These are phyloP conservation scores for Zophobas morio DNA, from an alignment of 1,140 invertebrate genomes.

Conservation along the genomic window DNA sequence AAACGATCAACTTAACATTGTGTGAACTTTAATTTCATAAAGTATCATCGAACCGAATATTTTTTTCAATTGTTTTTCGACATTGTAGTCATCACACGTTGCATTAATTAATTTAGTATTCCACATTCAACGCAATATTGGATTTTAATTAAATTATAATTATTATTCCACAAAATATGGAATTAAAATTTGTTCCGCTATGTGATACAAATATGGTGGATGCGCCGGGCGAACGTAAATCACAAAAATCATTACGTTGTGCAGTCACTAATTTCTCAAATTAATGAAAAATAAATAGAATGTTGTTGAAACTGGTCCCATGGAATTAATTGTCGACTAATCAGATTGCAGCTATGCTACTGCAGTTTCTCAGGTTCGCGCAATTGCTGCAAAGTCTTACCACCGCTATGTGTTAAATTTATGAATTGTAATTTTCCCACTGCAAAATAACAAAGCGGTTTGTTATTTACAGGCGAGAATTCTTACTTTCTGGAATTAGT, in stretches of 20 bases:
- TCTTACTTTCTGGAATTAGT: constrained; percentile 36
- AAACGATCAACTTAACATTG: constrained; percentile 2
- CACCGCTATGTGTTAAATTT: constrained; percentile 16
- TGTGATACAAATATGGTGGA: constrained; percentile 16
- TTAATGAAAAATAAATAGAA: constrained; percentile 35
- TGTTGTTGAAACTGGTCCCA: constrained; percentile 27
- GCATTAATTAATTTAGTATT: not conserved
- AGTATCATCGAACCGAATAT: constrained; percentile 9
- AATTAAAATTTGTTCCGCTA: constrained; percentile 3
- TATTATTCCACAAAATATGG: constrained; percentile 1
- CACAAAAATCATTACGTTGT: not conserved
- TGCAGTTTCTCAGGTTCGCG: constrained; percentile 24
- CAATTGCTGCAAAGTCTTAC: constrained; percentile 37
- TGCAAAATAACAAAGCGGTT: constrained; percentile 35
- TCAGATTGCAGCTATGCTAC: constrained; percentile 28
- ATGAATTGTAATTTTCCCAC: constrained; percentile 40
- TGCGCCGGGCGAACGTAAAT: constrained; percentile 19
- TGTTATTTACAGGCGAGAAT: constrained; percentile 29
- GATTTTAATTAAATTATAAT: constrained; percentile 9
- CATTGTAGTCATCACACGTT: not conserved
- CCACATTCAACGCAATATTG: not conserved
- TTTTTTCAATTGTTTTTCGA: constrained; percentile 2
- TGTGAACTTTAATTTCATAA: constrained; percentile 30
- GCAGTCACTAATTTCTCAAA: constrained; percentile 1
- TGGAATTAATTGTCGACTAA: constrained; percentile 37